A percentile compares a stretch with the other conserved stretches of the same genome.
phyloP scores from a whole-genome alignment of 2,888 invertebrate genomes.

The Orthosia gothica region DNA sequence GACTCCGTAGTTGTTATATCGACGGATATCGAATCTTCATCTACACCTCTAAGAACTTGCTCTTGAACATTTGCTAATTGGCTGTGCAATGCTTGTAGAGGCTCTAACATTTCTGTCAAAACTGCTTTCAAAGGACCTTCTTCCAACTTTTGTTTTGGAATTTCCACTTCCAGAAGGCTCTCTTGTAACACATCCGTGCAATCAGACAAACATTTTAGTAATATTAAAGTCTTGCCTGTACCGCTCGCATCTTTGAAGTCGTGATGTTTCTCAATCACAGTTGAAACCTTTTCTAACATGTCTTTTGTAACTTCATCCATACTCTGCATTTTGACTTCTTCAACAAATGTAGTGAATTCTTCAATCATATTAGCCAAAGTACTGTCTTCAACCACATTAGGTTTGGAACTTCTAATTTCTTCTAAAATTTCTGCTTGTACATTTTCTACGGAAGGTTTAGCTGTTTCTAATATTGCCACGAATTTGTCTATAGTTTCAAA shows the following conservation, averaged over 20 bases:
- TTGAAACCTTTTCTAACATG: conserved; percentile 70
- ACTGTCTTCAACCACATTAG: conserved; percentile 61
- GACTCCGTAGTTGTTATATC: conserved; percentile 82
- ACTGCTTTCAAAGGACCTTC: conserved; percentile 74
- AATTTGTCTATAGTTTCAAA: conserved; percentile 58
- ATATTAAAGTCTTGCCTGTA: conserved; percentile 79
- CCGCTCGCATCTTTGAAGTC: conserved; percentile 80
- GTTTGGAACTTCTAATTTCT: conserved; percentile 70
- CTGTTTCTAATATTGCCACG: conserved; percentile 65
- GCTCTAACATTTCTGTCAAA: conserved; percentile 80
- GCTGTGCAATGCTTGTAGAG: conserved; percentile 80
- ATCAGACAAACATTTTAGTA: conserved; percentile 84
- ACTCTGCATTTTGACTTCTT: conserved; percentile 59
- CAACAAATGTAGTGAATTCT: conserved; percentile 69
- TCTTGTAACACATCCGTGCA: conserved; percentile 80
- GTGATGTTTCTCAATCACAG: conserved; percentile 78
- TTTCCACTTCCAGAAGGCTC: conserved; percentile 62
- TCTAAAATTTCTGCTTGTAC: conserved; percentile 68
- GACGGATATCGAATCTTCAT: conserved; percentile 79
- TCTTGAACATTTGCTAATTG: conserved; percentile 81
- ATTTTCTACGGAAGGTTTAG: conserved; percentile 70
- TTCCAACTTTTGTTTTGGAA: conserved; percentile 66
- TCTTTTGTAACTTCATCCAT: conserved; percentile 63
- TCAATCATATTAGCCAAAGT: conserved; percentile 71
- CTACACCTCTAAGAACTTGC: conserved; percentile 77